Conservation (phyloP, 2,113 vertebrate genomes). For the Mugil cephalus region DNA sequence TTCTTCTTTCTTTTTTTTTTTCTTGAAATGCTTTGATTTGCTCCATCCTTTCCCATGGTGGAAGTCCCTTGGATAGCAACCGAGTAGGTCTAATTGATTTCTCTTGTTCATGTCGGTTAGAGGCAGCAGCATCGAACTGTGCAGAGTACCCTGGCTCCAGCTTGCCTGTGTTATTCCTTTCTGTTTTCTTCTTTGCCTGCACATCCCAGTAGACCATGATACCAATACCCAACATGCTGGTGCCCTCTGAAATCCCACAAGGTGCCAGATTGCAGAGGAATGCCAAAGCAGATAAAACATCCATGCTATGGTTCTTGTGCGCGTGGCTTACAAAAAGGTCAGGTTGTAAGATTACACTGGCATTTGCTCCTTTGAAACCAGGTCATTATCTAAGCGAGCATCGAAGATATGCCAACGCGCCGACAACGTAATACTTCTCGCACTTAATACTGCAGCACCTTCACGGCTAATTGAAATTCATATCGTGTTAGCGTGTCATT, state of each 20-base stretch:
- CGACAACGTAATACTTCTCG: background rate
- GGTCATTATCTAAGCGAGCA: constrained; percentile 30
- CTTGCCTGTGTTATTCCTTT: constrained; percentile 63
- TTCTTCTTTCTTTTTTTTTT: constrained; percentile 15
- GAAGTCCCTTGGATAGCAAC: constrained; percentile 72
- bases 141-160: constrained; percentile 72
- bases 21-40: constrained; percentile 52
- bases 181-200: constrained; percentile 50
- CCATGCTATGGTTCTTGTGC: background rate
- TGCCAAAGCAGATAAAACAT: constrained; percentile 30
- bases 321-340: constrained; percentile 53
- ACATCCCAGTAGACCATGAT: constrained; percentile 46
- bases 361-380: constrained; percentile 42
- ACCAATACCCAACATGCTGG: constrained; percentile 56
- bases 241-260: constrained; percentile 42
- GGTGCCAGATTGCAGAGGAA: constrained; percentile 14
- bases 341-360: constrained; percentile 38
- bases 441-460: background rate
- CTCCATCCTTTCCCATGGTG: constrained; percentile 60
- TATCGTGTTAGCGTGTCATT: too few species aligned
- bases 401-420: too few species aligned
- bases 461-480: too few species aligned
- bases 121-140: constrained; percentile 73
- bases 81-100: constrained; percentile 83
- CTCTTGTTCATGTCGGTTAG: constrained; percentile 78